Percentiles rank a stretch among this genome's conserved stretches.
Evolutionary conservation across 2,797 vertebrate species (phyloP).

Genomic region (Acanthurus lineatus): DNA sequence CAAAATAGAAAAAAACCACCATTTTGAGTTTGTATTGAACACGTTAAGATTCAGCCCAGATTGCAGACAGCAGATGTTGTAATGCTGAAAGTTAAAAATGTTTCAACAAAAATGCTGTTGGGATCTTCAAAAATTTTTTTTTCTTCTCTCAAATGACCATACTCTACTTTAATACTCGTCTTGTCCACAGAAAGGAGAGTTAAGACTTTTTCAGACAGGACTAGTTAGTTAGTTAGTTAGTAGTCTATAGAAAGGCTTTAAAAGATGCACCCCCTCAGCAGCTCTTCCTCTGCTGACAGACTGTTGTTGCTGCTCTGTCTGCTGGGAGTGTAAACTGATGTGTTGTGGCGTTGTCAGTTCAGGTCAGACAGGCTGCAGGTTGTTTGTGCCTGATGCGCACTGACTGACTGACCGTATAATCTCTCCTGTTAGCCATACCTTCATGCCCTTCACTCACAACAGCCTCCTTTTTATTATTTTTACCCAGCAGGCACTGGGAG

Average conservation of each 20-base stretch:
- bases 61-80: background rate
- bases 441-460: constrained; percentile 43
- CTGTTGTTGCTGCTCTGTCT: constrained; percentile 7
- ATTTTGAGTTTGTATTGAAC: constrained; percentile 1
- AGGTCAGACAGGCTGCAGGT: constrained; percentile 25
- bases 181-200: background rate
- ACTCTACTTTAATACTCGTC: background rate
- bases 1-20: background rate
- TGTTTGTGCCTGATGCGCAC: constrained; percentile 4
- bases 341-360: constrained; percentile 23
- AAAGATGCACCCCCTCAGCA: constrained; percentile 5
- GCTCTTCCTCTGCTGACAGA: constrained; percentile 28
- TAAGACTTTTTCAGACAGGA: background rate
- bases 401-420: constrained; percentile 11
- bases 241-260: background rate
- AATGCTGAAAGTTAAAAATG: background rate
- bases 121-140: background rate
- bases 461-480: constrained; percentile 7
- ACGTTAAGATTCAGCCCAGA: constrained; percentile 44
- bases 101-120: constrained; percentile 1
- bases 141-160: background rate
- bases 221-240: background rate
- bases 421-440: constrained; percentile 26
- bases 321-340: constrained; percentile 6
- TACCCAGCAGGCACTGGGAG: constrained; percentile 75